Base-by-base conservation (phyloP, 2,113 vertebrate species). In the Etheostoma cragini region DNA sequence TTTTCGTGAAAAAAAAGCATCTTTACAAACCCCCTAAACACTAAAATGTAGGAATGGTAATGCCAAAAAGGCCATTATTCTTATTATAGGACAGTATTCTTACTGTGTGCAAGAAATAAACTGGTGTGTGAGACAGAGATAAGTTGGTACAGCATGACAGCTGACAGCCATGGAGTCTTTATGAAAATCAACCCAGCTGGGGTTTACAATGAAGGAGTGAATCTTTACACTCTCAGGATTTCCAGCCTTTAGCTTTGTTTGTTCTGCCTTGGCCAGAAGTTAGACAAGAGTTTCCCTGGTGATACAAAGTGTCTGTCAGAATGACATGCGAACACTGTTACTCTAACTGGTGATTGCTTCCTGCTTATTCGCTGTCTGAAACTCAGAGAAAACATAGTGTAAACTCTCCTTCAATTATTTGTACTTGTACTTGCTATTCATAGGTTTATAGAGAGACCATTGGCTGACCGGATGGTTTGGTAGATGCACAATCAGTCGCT, bases 381-480 rank as follows among this genome's bases (percentile, higher is more conserved):
- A 30, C 30, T 49, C 22, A 13, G 24, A 30, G 45, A 4, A 30
- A 60, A 81, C 30, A 14, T 7, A 42, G 50, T 17, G 58, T 57
- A 65, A 61, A 58, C 42, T 57, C 53, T 45, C 57, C 6, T 12
- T 71, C 66, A 79, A 63, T 84, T 72, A 69, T 67, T 30, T 6
- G 13, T 26, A 26, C 26, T 26, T 26, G 21, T 77, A 82, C 65
- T 89, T 89, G 33, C 56, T 88, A 88, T 88, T 88, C 86, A 91
- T 84, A 62, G 78, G 57, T 79, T 80, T 57, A 57, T 21, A 86
- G 82, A 42, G 54, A 42, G 46, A 30, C 63, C 14, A 15, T 58
- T 53, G 76, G 80, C 85, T 92, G 83, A 79, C 76, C 49, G 54
- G 15, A 24, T 26, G 64, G 58, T 82, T 74, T 72, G 15, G 53